Conservation (phyloP, 2,888 invertebrate species). For the Hecatera dysodea region DNA sequence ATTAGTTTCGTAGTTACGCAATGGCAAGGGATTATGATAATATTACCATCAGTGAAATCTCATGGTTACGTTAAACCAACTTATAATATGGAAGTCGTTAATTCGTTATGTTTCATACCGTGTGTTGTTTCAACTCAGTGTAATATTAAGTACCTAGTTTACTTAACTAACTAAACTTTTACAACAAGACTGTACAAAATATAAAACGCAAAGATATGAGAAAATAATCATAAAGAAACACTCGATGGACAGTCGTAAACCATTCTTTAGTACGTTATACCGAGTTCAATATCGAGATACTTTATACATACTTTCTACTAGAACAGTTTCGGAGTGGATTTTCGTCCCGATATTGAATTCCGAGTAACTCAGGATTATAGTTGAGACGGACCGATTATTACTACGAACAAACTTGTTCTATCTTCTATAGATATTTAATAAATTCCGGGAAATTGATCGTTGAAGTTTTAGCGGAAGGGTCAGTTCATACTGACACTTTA, state of each 20-base stretch:
- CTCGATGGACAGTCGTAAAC: conserved; percentile 21
- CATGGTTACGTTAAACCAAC: background rate
- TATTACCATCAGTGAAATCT: background rate
- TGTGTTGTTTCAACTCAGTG: background rate
- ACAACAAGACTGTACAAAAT: background rate
- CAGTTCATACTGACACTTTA: background rate
- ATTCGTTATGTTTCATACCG: background rate
- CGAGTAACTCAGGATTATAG: conserved; percentile 18
- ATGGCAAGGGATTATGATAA: background rate
- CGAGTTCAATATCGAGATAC: conserved; percentile 28
- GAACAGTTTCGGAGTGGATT: conserved; percentile 18
- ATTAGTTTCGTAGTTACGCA: background rate
- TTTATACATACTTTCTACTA: conserved; percentile 16
- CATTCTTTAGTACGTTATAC: background rate
- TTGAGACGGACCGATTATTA: conserved; percentile 5
- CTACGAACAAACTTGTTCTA: conserved; percentile 31
- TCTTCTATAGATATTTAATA: conserved; percentile 15
- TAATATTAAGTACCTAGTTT: background rate
- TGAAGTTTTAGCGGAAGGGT: conserved; percentile 13
- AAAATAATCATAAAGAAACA: conserved; percentile 18
- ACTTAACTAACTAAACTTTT: too few relatives aligned
- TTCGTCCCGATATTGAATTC: conserved; percentile 42
- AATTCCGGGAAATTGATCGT: conserved; percentile 29
- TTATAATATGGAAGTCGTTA: background rate
- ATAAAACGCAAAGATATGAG: background rate